Evolutionary conservation across 92 coral and sea anemone species (phyloP), one percentile per base, ranked within the genome.

Genomic region (Bergia sp.): DNA sequence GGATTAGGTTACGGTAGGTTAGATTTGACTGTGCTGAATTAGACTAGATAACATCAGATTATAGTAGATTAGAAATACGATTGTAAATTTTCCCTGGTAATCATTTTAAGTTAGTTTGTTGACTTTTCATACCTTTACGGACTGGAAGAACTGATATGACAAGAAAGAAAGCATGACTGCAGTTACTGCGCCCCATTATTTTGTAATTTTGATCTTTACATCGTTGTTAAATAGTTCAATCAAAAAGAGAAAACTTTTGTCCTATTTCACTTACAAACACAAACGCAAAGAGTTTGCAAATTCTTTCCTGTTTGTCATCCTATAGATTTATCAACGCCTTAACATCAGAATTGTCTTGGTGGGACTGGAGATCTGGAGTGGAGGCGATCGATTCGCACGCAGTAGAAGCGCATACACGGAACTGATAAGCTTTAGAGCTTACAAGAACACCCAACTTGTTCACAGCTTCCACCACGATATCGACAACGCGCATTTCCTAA

Each of bases 401-500:
- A 38, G 82, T 10, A 80, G 45, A 73, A 43, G 80, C 3, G 96
- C 93, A 11, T 94, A 91, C 39, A 53, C 90, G 69, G 96, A 89
- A 49, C 83, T 94, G 15, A 43, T 81, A 18, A 58, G 39, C 43
- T 92, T 91, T 79, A 78, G 86, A 49, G 85, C 1, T 2, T 93
- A 93, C 84, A 82, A 89, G 41, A 72, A 79, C 7, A 79, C 42
- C 3, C 67, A 76, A 37, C 76, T 90, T 1, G 40, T 73, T 4
- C 18, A 39, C 7, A 91, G 80, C 76, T 84, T 94, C 23, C 91
- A 73, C 18, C 93, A 92, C 61, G 96, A 94, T 66, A 53, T n/a
- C n/a, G n/a, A n/a, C n/a, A 93, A 94, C 61, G 94, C 94, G 0
- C 94, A 92, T 49, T 81, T 94, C 64, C 57, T 94, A 3, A 94